Base-by-base conservation (phyloP, 2,888 invertebrate genomes). In the Beris chalybata region DNA sequence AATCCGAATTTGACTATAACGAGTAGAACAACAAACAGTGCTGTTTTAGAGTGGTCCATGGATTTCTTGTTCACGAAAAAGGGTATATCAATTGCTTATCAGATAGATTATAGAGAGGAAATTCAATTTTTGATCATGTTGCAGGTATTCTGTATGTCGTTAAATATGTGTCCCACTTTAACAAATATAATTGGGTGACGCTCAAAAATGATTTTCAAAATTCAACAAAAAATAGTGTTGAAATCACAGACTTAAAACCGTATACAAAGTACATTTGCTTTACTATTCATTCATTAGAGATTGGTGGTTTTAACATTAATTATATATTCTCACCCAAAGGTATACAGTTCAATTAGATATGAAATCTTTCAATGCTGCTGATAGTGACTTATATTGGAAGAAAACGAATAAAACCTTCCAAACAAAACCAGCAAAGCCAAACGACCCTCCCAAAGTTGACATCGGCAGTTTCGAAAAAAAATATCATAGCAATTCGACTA, bases 401-500 rank as follows among this genome's bases (percentile, higher is more conserved):
- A 80, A 86, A 59, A 87, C 86, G 70, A 84, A 83, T 45, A 77
- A 83, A 55, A 81, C 85, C 3, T 85, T 89, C 71, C 83, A 84
- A 71, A 93, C 93, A 4, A 80, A 57, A 0, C 67, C 77, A 0
- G 72, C 72, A n/a, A 71, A 70, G 67, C 93, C 93, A 2, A 84
- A 83, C 13, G 81, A 84, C 45, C 86, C 93, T 38, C 93, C 93
- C 0, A 83, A 84, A 59, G 87, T 88, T 4, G 87, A 87, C 70
- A 82, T 87, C 13, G 93, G 93, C 52, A 89, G 90, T 74, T 93
- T 92, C 76, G 86, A 90, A 76, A 84, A 87, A 70, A 81, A 83
- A 22, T 78, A 80, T 48, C 83, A 83, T 68, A 82, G 89, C 70
- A 84, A 87, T 65, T 82, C 32, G 22, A 61, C 29, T 30, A 50